A percentile compares a stretch with the other conserved stretches of the same genome.
Evolutionary conservation across 1,140 invertebrate genomes (phyloP).

Genomic region (Brachionus koreanus): DNA sequence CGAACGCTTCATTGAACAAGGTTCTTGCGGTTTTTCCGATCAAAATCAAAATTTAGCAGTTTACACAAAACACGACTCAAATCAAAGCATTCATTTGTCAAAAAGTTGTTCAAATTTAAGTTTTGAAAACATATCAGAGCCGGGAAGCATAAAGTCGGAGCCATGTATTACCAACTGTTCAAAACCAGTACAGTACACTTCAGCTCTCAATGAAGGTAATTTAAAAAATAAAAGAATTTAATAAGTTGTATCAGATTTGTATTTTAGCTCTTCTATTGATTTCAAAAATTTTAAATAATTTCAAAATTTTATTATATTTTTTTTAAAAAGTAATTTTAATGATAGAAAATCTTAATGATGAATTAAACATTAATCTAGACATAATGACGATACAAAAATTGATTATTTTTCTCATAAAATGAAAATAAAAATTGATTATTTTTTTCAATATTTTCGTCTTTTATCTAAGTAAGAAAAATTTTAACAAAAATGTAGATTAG

Average conservation of each 20-base stretch:
- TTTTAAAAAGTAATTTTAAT: too few species aligned
- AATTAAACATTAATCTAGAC: too few species aligned
- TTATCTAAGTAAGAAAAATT: too few species aligned
- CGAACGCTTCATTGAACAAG: neutral
- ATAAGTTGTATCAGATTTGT: neutral
- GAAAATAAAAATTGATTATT: too few species aligned
- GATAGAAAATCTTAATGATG: too few species aligned
- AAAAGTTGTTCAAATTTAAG: neutral
- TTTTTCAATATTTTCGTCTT: too few species aligned
- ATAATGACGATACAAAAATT: too few species aligned
- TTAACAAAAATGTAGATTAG: too few species aligned
- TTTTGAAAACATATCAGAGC: neutral
- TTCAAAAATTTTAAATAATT: too few species aligned
- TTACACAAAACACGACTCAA: neutral
- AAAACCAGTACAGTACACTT: neutral
- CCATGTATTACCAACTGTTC: neutral
- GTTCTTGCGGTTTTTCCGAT: neutral
- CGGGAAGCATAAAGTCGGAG: neutral
- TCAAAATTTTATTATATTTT: too few species aligned
- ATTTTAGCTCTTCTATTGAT: too few species aligned
- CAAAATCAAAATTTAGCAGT: neutral
- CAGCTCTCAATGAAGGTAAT: neutral
- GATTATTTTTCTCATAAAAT: too few species aligned
- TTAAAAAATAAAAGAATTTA: neutral
- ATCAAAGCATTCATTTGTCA: neutral